Evolutionary conservation across 92 coral and sea anemone genomes (phyloP), one percentile per base, ranked within the genome.

Genomic region (Pocillopora grandis): DNA sequence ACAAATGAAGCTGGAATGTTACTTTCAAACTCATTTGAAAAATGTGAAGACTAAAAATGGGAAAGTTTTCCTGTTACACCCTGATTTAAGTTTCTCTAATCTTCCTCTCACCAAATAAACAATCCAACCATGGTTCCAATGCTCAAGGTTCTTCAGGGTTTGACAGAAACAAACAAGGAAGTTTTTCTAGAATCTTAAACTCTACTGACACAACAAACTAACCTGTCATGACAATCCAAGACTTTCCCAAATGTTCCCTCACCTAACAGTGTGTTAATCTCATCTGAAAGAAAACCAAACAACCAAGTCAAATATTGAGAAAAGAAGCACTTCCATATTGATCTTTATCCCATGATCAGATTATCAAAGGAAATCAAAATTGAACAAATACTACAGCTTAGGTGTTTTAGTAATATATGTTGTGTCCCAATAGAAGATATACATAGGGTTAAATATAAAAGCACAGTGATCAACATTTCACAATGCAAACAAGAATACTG

Each of bases 211-310:
- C 52, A 42, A 7, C 5, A 42, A 3, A 42, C 98, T 84, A 61
- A 96, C 98, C 92, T 94, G 92, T 97, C 99, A 78, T 76, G 78
- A 66, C 99, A 97, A 37, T 97, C 95, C 75, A 97, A 82, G 13
- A 95, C 98, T 89, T 97, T 97, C 64, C 98, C 99, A 92, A 97
- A 97, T 17, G 99, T 97, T 20, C 99, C 99, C 76, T 97, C 99
- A 59, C 99, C 99, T 88, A 97, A 87, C 68, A 92, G 90, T 66
- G 80, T 83, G 77, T 86, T 75, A 83, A 97, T 66, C 90, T 94
- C 98, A 92, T 97, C 99, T 97, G 88, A 75, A 77, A 75, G 58
- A 5, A 89, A 80, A 72, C 58, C 71, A 20, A 78, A 84, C 12
- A 12, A 33, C 18, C 62, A 74, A 74, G 56, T 57, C 16, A 66